A percentile compares a stretch with the other conserved stretches of the same genome.
These are phyloP conservation scores for Macrobrachium nipponense DNA, from an alignment of 1,140 invertebrate genomes.

Conservation along the genomic window DNA sequence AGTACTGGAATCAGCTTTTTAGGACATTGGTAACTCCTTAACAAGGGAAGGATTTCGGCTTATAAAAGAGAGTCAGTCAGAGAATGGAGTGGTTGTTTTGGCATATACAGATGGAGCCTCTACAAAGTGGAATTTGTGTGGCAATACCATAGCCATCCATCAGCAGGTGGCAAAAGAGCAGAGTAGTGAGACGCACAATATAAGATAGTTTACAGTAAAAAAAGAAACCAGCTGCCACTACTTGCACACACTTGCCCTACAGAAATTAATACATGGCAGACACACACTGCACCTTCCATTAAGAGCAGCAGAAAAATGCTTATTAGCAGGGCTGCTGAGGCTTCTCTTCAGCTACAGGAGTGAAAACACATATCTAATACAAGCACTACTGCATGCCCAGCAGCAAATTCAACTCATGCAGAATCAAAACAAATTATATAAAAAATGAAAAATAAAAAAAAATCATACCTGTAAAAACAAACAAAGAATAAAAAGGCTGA, in stretches of 20 bases:
- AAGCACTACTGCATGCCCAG: conserved; percentile 59
- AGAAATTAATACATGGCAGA: conserved; percentile 52
- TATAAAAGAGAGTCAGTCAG: conserved; percentile 43
- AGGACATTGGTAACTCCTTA: conserved; percentile 49
- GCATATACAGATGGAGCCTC: conserved; percentile 48
- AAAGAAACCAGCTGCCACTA: conserved; percentile 58
- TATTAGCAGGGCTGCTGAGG: conserved; percentile 53
- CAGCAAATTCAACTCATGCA: conserved; percentile 53
- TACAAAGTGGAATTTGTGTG: conserved; percentile 43
- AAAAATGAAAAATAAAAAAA: conserved; percentile 47
- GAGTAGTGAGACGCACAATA: conserved; percentile 52
- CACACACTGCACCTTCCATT: conserved; percentile 46
- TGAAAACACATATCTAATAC: conserved; percentile 48
- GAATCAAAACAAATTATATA: conserved; percentile 38
- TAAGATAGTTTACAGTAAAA: conserved; percentile 41
- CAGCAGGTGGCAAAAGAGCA: conserved; percentile 49
- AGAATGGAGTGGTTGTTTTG: conserved; percentile 50
- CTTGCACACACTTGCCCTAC: conserved; percentile 58
- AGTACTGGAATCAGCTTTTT: conserved; percentile 51
- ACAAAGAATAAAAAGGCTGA: conserved; percentile 43
- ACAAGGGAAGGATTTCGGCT: conserved; percentile 49
- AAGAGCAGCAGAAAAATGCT: conserved; percentile 50
- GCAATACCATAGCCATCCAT: conserved; percentile 37
- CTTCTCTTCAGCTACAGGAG: conserved; percentile 50
- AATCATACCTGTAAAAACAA: conserved; percentile 53